Percentiles rank a stretch among this genome's conserved stretches.
Conservation (phyloP, 2,113 vertebrate genomes). For the Hyaena hyaena region DNA sequence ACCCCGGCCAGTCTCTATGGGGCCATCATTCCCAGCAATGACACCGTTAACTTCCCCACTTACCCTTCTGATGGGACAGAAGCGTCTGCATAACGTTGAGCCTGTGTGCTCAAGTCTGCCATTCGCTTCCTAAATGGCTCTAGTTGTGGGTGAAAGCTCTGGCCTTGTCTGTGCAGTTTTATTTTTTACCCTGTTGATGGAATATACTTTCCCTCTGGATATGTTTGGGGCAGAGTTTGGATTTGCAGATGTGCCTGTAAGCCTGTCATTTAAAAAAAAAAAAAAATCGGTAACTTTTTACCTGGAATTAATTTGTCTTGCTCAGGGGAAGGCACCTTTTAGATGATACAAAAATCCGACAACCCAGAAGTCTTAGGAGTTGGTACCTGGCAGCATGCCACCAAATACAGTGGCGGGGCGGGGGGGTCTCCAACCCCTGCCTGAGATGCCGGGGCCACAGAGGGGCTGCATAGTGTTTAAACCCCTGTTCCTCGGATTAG, state of each 20-base stretch:
- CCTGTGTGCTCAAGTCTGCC: background rate
- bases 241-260: background rate
- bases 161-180: background rate
- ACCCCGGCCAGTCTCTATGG: accelerated
- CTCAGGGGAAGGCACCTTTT: background rate
- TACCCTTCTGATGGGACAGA: background rate
- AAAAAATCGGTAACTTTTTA: background rate
- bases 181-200: background rate
- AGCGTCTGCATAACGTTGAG: background rate
- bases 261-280: background rate
- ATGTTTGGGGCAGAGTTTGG: background rate
- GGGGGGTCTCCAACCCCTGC: background rate
- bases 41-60: background rate
- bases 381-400: background rate
- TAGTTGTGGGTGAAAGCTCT: background rate
- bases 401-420: background rate
- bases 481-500: background rate
- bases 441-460: background rate
- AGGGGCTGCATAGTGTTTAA: background rate
- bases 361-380: background rate
- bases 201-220: background rate
- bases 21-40: background rate
- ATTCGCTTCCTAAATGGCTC: background rate
- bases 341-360: background rate
- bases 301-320: background rate